These are phyloP conservation scores for Rachycentron canadum DNA, from an alignment of 2,797 vertebrate genomes.

Conservation along the genomic window DNA sequence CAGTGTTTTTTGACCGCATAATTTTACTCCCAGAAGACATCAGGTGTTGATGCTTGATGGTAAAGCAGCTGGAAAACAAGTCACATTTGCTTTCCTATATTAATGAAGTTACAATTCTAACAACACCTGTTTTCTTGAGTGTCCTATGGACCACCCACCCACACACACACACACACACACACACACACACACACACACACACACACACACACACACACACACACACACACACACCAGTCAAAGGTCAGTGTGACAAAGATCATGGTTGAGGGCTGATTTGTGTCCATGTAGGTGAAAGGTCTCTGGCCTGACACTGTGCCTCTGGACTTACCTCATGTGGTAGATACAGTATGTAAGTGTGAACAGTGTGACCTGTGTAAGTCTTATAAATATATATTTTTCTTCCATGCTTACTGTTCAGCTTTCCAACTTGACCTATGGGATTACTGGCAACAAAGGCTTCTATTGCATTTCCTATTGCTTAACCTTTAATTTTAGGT, in stretches of 20 bases:
- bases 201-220: background rate
- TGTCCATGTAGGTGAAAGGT: slow-evolving; percentile 68
- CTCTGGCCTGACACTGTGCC: slow-evolving; percentile 16
- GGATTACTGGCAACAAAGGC: background rate
- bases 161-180: background rate
- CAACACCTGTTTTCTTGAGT: too few species aligned
- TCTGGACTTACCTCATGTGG: background rate
- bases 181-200: background rate
- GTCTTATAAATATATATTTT: background rate
- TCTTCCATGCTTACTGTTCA: background rate
- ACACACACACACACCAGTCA: slow-evolving; percentile 23
- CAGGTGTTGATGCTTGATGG: background rate
- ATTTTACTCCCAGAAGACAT: background rate
- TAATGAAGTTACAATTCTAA: background rate
- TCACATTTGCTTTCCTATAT: background rate
- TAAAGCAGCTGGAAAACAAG: background rate
- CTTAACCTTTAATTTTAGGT: slow-evolving; percentile 39
- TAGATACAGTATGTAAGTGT: background rate
- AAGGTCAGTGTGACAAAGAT: slow-evolving; percentile 59
- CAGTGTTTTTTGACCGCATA: background rate
- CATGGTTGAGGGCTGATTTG: slow-evolving; percentile 21
- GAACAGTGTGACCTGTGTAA: background rate
- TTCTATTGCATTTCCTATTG: slow-evolving; percentile 9
- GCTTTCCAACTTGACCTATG: background rate
- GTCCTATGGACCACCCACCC: too few species aligned